A percentile compares a stretch with the other conserved stretches of the same genome.
phyloP scores from a whole-genome alignment of 2,888 invertebrate species.

The Chamaedrilus cognettii region DNA sequence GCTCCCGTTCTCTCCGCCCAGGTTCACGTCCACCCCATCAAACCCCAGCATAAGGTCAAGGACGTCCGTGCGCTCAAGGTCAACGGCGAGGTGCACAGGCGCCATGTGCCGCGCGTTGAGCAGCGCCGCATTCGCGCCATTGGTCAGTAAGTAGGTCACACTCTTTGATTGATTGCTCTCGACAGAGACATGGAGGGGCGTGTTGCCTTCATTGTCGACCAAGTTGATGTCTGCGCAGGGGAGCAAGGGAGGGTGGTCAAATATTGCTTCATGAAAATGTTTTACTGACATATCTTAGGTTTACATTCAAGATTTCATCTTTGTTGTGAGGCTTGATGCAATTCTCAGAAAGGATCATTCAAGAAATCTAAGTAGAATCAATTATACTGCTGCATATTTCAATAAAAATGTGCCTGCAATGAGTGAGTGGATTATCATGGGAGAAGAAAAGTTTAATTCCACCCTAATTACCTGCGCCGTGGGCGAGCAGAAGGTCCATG shows the following conservation, averaged over 20 bases:
- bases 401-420: no score
- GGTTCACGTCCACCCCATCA: conserved; percentile 72
- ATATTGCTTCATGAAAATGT: no score
- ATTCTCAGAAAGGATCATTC: no score
- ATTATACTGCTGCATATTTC: no score
- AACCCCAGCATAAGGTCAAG: conserved; percentile 42
- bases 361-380: no score
- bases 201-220: conserved; percentile 67
- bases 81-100: conserved; percentile 78
- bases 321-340: no score
- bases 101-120: conserved; percentile 79
- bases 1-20: conserved; percentile 77
- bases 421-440: no score
- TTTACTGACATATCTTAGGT: no score
- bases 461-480: neutral
- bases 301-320: no score
- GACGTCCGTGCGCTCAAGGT: conserved; percentile 68
- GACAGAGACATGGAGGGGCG: conserved; percentile 79
- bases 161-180: conserved; percentile 73
- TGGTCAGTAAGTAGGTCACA: conserved; percentile 71
- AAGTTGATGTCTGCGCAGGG: conserved; percentile 28
- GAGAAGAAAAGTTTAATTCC: no score
- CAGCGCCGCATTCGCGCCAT: conserved; percentile 70
- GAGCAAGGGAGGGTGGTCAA: no score
- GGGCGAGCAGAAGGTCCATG: neutral